Conservation (phyloP, 1,140 invertebrate genomes). For the Cotesia typhae region DNA sequence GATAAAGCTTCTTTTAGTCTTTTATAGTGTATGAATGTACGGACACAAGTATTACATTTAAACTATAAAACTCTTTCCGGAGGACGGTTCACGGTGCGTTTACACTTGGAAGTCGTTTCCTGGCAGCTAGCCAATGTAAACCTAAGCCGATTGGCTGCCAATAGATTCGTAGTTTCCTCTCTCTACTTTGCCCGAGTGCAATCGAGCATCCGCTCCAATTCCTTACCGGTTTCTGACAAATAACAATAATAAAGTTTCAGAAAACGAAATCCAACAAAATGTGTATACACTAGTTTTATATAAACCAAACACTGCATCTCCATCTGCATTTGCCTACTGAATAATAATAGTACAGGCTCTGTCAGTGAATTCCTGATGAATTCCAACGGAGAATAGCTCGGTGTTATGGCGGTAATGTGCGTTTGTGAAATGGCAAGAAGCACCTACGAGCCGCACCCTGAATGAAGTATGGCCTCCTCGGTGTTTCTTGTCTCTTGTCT, state of each 20-base stretch:
- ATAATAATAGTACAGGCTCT: no score
- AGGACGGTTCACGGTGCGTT: background rate
- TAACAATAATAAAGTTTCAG: background rate
- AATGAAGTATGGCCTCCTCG: background rate
- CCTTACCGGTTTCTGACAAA: background rate
- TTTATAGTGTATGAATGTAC: background rate
- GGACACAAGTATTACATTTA: background rate
- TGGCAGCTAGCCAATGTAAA: conserved; percentile 22
- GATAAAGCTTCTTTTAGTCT: no score
- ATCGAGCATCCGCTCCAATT: conserved; percentile 11
- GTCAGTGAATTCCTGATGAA: background rate
- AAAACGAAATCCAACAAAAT: background rate
- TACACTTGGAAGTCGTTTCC: conserved; percentile 25
- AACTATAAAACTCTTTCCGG: conserved; percentile 7
- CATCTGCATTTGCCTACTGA: no score
- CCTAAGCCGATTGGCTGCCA: conserved; percentile 14
- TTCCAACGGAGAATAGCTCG: conserved; percentile 5
- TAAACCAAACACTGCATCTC: no score
- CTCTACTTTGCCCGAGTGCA: conserved; percentile 5
- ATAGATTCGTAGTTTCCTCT: conserved; percentile 26
- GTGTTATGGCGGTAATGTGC: background rate
- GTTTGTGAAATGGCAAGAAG: conserved; percentile 22
- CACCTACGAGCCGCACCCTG: conserved; percentile 24
- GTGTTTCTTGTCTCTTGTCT: no score
- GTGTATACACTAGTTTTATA: no score